Base-by-base conservation (phyloP, 2,888 invertebrate genomes). In the Scaptomyza parva region DNA sequence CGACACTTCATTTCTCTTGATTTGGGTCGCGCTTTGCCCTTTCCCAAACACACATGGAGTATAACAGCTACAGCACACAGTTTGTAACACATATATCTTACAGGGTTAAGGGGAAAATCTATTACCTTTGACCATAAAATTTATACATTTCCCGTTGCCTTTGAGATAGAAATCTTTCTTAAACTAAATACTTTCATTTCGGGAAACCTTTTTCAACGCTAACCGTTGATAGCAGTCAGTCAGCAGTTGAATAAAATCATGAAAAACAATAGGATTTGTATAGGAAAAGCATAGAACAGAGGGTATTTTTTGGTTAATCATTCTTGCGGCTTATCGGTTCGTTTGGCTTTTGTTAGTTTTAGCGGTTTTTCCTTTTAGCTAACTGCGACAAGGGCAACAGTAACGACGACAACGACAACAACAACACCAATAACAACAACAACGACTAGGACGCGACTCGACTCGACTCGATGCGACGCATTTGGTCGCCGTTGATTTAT, bases 1-100 rank as follows among this genome's bases (percentile, higher is more conserved):
- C 84, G 90, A 86, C 90, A 89, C 90, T 89, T 89, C 89, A 90
- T 90, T 90, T 88, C 85, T 90, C 90, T 90, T 89, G 89, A 89
- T 89, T 90, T 90, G 81, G 78, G 72, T 73, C 76, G 72, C 44
- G 50, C 71, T 65, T 53, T 71, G 76, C 72, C 72, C 76, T 60
- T 24, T 30, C 47, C 33, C n/a, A n/a, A n/a, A n/a, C n/a, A 9
- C 18, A 4, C 18, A n/a, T 1, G 11, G 61, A 48, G 70, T 24
- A 47, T 43, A 11, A 33, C 18, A 33, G 35, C 40, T 44, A n/a
- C n/a, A 20, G 22, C 9, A 14, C 28, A 28, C 11, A 45, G 26
- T 30, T 37, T 26, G 45, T 1, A 11, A 30, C 11, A 14, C 35
- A 33, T 33, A 3, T 33, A 24, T 28, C 28, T 9, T 28, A 28